A percentile compares a stretch with the other conserved stretches of the same genome.
These are phyloP conservation scores for Narcine bancroftii DNA, from an alignment of 2,113 vertebrate genomes.

Conservation along the genomic window DNA sequence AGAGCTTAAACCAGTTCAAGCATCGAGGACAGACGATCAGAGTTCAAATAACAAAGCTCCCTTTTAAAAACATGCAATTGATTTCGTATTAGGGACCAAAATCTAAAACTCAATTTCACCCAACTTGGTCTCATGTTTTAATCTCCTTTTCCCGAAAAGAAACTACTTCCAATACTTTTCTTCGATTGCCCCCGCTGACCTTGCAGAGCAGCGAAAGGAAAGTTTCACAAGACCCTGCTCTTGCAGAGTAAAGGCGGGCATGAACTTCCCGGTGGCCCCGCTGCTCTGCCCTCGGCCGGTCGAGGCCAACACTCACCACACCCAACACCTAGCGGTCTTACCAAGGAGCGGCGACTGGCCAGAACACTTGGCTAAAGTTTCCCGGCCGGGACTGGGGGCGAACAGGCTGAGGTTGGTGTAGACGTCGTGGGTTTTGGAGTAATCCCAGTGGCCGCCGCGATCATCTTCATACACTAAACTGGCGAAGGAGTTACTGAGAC, in stretches of 20 bases:
- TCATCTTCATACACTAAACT: constrained; percentile 37
- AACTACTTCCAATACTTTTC: neutral
- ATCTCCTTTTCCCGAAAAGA: neutral
- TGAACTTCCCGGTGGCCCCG: too few relatives aligned
- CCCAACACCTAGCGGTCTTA: constrained; percentile 42
- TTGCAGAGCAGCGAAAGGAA: neutral
- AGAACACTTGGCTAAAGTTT: constrained; percentile 41
- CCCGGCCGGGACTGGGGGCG: neutral
- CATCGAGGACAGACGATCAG: too few relatives aligned
- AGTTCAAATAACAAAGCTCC: too few relatives aligned
- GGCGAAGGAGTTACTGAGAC: constrained; percentile 39
- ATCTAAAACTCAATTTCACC: neutral
- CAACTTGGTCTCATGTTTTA: neutral
- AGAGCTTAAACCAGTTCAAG: too few relatives aligned
- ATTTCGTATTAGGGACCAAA: neutral
- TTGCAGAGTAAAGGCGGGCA: neutral
- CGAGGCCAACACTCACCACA: neutral
- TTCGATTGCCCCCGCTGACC: neutral
- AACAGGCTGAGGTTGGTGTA: constrained; percentile 56
- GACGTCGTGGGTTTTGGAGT: constrained; percentile 50
- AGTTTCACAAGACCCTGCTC: neutral
- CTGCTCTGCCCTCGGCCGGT: too few relatives aligned
- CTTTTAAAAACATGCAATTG: too few relatives aligned
- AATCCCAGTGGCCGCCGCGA: constrained; percentile 43
- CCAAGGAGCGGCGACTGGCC: constrained; percentile 48